Percentiles rank a stretch among this genome's conserved stretches.
These are phyloP conservation scores for Eospalax fontanierii DNA, from an alignment of 2,797 vertebrate genomes.

Conservation along the genomic window DNA sequence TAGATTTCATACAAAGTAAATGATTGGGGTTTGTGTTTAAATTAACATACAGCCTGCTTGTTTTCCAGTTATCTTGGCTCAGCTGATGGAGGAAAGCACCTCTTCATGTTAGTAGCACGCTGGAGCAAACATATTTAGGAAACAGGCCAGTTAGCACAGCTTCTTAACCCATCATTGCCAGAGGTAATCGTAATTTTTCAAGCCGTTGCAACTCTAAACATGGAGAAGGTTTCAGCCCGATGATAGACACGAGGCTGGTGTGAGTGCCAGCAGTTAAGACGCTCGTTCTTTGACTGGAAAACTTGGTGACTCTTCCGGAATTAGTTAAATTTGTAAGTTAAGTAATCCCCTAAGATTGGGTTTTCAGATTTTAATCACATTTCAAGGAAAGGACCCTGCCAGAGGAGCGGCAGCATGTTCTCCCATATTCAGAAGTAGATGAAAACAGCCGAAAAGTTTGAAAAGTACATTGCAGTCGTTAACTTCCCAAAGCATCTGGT, in stretches of 20 bases:
- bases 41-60: conserved; percentile 20
- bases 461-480: background rate
- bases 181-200: conserved; percentile 41
- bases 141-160: background rate
- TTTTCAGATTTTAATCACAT: conserved; percentile 3
- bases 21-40: conserved; percentile 58
- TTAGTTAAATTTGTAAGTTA: conserved; percentile 24
- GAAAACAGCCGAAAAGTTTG: background rate
- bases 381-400: background rate
- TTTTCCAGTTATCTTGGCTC: conserved; percentile 65
- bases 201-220: conserved; percentile 13
- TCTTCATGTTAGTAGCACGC: conserved; percentile 3
- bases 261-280: background rate
- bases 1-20: conserved; percentile 19
- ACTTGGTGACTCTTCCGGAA: conserved; percentile 5
- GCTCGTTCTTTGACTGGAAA: conserved; percentile 26
- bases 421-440: conserved; percentile 43
- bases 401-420: background rate
- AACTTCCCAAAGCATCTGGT: conserved; percentile 30
- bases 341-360: background rate
- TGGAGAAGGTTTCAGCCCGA: conserved; percentile 23
- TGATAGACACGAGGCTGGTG: background rate
- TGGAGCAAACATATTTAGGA: conserved; percentile 60
- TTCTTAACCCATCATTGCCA: conserved; percentile 37
- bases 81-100: conserved; percentile 33